A percentile compares a stretch with the other conserved stretches of the same genome.
Evolutionary conservation across 2,797 vertebrate species (phyloP).

Genomic region (Sciaenops ocellatus): DNA sequence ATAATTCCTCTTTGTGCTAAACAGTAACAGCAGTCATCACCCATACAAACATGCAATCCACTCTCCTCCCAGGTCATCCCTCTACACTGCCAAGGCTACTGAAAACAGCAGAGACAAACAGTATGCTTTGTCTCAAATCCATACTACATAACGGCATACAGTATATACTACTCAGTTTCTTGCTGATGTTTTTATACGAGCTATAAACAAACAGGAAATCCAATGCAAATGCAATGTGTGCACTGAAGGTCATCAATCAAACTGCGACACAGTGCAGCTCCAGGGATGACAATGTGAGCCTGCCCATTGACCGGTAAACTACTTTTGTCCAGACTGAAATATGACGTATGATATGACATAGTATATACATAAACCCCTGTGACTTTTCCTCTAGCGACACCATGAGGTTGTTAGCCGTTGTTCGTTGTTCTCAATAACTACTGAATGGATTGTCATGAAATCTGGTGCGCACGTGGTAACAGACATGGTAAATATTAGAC

Average conservation of each 20-base stretch:
- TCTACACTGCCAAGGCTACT: not conserved
- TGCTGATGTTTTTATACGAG: too few relatives aligned
- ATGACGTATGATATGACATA: not conserved
- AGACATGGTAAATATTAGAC: too few relatives aligned
- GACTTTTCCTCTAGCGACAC: not conserved
- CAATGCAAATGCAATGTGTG: not conserved
- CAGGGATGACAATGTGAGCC: not conserved
- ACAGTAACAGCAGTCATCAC: slow-evolving; percentile 61
- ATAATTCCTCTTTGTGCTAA: slow-evolving; percentile 74
- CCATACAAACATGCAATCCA: slow-evolving; percentile 42
- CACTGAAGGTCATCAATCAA: not conserved
- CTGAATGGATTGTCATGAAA: too few relatives aligned
- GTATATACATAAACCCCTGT: not conserved
- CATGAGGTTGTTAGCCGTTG: too few relatives aligned
- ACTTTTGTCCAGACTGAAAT: not conserved
- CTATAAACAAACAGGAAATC: not conserved
- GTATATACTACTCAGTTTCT: not conserved
- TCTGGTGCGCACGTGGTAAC: too few relatives aligned
- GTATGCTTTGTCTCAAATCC: not conserved
- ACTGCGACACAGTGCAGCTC: not conserved
- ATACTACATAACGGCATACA: not conserved
- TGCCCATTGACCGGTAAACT: not conserved
- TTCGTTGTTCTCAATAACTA: too few relatives aligned
- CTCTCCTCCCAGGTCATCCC: slow-evolving; percentile 30
- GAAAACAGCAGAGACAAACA: slow-evolving; percentile 10